A percentile compares a stretch with the other conserved stretches of the same genome.
Conservation (phyloP, 2,888 invertebrate genomes). For the Muschampia plurimacula region DNA sequence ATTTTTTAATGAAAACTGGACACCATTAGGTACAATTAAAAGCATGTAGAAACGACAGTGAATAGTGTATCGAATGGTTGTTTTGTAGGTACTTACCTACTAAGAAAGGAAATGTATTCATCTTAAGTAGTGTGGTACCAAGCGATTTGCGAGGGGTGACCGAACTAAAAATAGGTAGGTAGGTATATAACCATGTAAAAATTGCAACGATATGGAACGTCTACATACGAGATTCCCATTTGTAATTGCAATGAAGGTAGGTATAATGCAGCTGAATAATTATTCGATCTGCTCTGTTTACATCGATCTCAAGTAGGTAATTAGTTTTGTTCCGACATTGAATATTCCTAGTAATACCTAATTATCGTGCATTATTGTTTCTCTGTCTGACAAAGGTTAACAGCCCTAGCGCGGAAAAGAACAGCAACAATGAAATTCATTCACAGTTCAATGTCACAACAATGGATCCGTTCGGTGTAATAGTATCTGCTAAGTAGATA, state of each 20-base stretch:
- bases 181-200: slow-evolving; percentile 36
- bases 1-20: neutral
- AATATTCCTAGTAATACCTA: slow-evolving; percentile 22
- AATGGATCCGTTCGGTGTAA: slow-evolving; percentile 54
- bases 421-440: slow-evolving; percentile 59
- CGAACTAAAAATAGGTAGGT: slow-evolving; percentile 43
- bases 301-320: slow-evolving; percentile 16
- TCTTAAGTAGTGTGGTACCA: slow-evolving; percentile 36
- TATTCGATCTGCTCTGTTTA: slow-evolving; percentile 36
- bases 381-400: slow-evolving; percentile 56
- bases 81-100: slow-evolving; percentile 11
- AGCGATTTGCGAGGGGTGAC: slow-evolving; percentile 45
- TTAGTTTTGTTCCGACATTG: slow-evolving; percentile 22
- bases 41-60: neutral
- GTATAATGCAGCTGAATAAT: slow-evolving; percentile 20
- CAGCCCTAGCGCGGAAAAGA: slow-evolving; percentile 46
- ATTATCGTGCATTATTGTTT: slow-evolving; percentile 41
- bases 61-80: slow-evolving; percentile 10
- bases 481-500: slow-evolving; percentile 12
- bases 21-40: neutral
- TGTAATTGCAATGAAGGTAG: slow-evolving; percentile 19
- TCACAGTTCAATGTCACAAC: slow-evolving; percentile 68
- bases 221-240: neutral
- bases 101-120: slow-evolving; percentile 39
- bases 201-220: slow-evolving; percentile 33